Evolutionary conservation across 2,888 invertebrate genomes (phyloP), one percentile per base, ranked within the genome.

Genomic region (Lepidochrysops patricia): DNA sequence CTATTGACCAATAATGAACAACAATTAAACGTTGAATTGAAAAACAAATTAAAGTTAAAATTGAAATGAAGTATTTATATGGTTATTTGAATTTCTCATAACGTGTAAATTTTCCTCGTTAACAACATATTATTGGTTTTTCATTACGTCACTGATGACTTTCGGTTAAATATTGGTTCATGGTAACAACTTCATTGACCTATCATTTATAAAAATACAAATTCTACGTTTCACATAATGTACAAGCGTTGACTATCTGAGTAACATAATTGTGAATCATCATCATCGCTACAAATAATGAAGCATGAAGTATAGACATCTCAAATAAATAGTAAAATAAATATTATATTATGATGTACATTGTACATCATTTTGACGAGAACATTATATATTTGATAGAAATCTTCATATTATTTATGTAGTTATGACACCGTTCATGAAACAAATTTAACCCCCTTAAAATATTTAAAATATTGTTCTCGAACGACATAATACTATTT

Each of bases 31-130:
- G 25, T n/a, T 50, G 6, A 4, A 49, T 13, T 54, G 15, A 32
- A 54, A 54, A 29, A 9, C 15, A 32, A 54, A 54, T 54, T 19
- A 12, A 2, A 32, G 12, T 29, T 54, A n/a, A 32, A 54, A 19
- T 15, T 29, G 5, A 29, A 54, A 54, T 54, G 32, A 19, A 32
- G 15, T 32, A 29, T 43, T 9, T 52, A 27, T 4, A 50, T n/a
- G 52, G 15, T 52, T 19, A 15, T 29, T 52, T 27, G 19, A 15
- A 52, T 13, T 25, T 52, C 52, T 52, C 52, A 52, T 52, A 52
- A 52, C 52, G 52, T 13, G 27, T 52, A 12, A 32, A 54, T 29
- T 29, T 54, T 29, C 54, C 15, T 54, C 54, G 54, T 54, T 54
- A 54, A 54, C 19, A 29, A 32, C 15, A 5, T 25, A 50, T 29